phyloP scores from a whole-genome alignment of 2,797 vertebrate genomes.

The Oreortyx pictus region DNA sequence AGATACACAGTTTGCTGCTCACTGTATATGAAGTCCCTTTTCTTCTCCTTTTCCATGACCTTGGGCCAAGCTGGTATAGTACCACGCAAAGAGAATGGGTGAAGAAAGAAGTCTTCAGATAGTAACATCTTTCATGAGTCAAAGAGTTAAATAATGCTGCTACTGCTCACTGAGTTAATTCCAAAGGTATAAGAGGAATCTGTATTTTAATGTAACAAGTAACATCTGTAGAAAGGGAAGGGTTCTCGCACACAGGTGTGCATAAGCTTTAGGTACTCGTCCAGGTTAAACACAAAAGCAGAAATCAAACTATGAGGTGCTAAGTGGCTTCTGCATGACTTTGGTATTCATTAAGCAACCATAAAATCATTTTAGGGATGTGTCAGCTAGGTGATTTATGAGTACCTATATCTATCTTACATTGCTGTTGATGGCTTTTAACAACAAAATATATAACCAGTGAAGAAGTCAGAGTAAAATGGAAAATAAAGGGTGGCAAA shows the following conservation, averaged over 20 bases:
- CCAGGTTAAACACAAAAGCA: background rate
- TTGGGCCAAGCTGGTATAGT: background rate
- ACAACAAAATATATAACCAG: background rate
- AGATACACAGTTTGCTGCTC: background rate
- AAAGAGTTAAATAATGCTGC: background rate
- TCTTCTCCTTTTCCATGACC: background rate
- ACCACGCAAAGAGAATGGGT: background rate
- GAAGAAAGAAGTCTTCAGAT: background rate
- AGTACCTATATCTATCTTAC: background rate
- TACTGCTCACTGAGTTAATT: background rate
- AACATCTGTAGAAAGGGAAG: background rate
- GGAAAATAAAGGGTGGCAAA: background rate
- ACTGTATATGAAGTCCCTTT: conserved; percentile 8
- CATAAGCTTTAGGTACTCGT: background rate
- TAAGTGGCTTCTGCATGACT: background rate
- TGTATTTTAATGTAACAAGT: background rate
- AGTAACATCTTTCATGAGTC: background rate
- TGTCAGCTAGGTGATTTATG: background rate
- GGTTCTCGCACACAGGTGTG: background rate
- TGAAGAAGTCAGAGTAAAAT: background rate
- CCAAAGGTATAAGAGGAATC: background rate
- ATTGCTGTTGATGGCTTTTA: background rate
- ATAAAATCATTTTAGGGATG: background rate
- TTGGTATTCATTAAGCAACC: background rate
- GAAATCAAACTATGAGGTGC: background rate